A percentile compares a stretch with the other conserved stretches of the same genome.
These are phyloP conservation scores for Ceryle rudis DNA, from an alignment of 2,797 vertebrate species.

Conservation along the genomic window DNA sequence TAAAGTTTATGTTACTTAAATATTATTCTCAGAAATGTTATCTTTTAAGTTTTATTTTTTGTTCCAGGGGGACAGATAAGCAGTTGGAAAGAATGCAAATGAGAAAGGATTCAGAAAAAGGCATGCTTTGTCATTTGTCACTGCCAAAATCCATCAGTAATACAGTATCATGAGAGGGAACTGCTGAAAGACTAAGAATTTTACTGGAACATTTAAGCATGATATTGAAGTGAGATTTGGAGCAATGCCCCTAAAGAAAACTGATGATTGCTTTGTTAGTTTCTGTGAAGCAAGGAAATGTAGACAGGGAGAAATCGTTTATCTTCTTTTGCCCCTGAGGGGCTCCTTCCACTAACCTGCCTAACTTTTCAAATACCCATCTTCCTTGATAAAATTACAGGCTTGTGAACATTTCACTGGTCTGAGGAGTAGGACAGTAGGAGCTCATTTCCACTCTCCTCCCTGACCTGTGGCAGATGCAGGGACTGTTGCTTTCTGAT, in stretches of 20 bases:
- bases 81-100: conserved; percentile 55
- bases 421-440: not conserved
- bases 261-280: conserved; percentile 46
- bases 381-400: conserved; percentile 33
- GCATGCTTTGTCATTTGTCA: conserved; percentile 72
- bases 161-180: conserved; percentile 57
- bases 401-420: not conserved
- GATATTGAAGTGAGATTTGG: conserved; percentile 67
- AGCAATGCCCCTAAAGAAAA: conserved; percentile 65
- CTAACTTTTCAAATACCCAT: conserved; percentile 48
- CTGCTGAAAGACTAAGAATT: conserved; percentile 52
- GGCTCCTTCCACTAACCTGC: conserved; percentile 20
- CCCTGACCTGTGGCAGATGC: not conserved
- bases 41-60: conserved; percentile 63
- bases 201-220: conserved; percentile 63
- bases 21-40: conserved; percentile 36
- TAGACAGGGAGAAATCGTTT: conserved; percentile 45
- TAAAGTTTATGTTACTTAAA: conserved; percentile 33
- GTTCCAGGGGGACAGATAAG: conserved; percentile 67
- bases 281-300: conserved; percentile 43
- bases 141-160: conserved; percentile 64
- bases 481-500: not conserved
- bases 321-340: conserved; percentile 39
- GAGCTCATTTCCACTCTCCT: not conserved
- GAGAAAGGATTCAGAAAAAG: conserved; percentile 61